These are phyloP conservation scores for Staurois parvus DNA, from an alignment of 2,797 vertebrate genomes.

Conservation along the genomic window DNA sequence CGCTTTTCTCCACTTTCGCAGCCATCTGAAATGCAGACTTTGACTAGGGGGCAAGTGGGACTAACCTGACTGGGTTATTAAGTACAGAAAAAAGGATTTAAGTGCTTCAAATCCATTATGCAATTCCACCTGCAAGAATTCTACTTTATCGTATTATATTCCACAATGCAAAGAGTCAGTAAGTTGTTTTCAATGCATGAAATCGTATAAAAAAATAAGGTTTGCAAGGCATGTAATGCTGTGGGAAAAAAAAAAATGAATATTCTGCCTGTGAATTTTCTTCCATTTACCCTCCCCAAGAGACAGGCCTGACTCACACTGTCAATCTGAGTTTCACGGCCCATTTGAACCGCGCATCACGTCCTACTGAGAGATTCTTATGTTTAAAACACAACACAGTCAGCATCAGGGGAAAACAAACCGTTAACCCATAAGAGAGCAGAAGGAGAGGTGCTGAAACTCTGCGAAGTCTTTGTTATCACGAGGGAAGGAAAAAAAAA, in stretches of 20 bases:
- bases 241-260: slow-evolving; percentile 14
- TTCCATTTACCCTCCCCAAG: neutral
- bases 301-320: slow-evolving; percentile 34
- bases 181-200: neutral
- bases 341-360: slow-evolving; percentile 45
- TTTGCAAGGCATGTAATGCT: neutral
- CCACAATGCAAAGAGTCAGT: neutral
- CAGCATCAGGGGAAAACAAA: slow-evolving; percentile 25
- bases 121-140: neutral
- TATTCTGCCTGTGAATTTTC: slow-evolving; percentile 18
- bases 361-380: slow-evolving; percentile 43
- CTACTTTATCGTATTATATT: neutral
- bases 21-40: slow-evolving; percentile 8
- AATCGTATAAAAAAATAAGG: neutral
- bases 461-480: too few species aligned
- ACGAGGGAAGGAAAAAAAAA: too few species aligned
- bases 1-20: neutral
- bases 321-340: slow-evolving; percentile 56
- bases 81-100: neutral
- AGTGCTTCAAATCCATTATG: neutral
- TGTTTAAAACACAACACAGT: slow-evolving; percentile 48
- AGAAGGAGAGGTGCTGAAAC: neutral
- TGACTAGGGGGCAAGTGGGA: neutral
- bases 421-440: slow-evolving; percentile 23
- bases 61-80: neutral